Base-by-base conservation (phyloP, 2,113 vertebrate species). In the Anolis sagrei region DNA sequence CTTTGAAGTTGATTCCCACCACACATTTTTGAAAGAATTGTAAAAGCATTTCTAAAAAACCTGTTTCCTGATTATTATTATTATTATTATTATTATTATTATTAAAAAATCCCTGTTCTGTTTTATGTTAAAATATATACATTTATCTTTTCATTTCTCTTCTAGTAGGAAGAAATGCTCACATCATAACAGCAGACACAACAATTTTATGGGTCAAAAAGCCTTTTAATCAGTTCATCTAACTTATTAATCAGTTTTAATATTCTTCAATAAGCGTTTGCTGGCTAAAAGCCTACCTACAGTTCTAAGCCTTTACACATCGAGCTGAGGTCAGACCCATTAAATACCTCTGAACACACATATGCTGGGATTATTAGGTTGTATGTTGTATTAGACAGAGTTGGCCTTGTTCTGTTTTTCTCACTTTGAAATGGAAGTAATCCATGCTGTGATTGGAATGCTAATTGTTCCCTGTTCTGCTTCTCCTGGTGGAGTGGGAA, bases 201-300 rank as follows among this genome's bases (percentile, higher is more conserved):
- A 19, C 29, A 51, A 29, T 54, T 44, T 32, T 70, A 69, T 70
- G 48, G 48, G 69, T 34, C n/a, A 81, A 81, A 44, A 49, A 69
- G 29, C 13, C 16, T 69, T 81, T 81, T n/a, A 81, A 81, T 81
- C 79, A 69, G 44, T 21, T 81, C 79, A 49, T 69, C 48, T 76
- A 27, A 49, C 44, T 25, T 29, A 70, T 81, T 81, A 69, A 36
- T 51, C 48, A 14, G 29, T 2, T 19, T 23, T 34, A 70, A 51
- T 25, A 34, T 70, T 76, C 21, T 27, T 44, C 19, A 70, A 51
- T 27, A 81, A 25, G 32, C 23, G 39, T 25, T 74, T 44, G 72
- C 8, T 44, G 72, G n/a, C 3, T 74, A 18, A 70, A n/a, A 70
- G 13, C 36, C 6, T 74, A 11, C 1, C 48, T 75, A 27, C 10